Conservation (phyloP, 2,113 vertebrate species). For the Egretta garzetta region DNA sequence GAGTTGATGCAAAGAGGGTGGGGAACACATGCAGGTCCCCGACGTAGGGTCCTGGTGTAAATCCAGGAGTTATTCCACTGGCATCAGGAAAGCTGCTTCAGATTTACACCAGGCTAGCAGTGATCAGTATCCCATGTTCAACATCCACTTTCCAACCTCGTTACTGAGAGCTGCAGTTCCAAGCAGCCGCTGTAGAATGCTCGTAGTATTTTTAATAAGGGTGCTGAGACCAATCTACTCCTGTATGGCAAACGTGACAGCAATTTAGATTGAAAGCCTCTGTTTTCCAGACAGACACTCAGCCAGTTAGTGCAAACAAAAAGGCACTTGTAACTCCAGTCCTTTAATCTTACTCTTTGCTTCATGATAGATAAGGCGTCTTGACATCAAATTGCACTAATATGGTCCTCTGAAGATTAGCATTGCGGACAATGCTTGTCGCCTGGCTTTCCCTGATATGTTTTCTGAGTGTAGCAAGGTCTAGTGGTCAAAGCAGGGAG, state of each 20-base stretch:
- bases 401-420: slow-evolving; percentile 54
- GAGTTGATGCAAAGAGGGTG: not conserved
- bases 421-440: not conserved
- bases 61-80: not conserved
- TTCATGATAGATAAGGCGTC: slow-evolving; percentile 37
- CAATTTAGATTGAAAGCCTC: slow-evolving; percentile 33
- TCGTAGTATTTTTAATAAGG: slow-evolving; percentile 35
- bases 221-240: slow-evolving; percentile 47
- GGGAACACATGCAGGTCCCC: not conserved
- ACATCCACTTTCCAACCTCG: not conserved
- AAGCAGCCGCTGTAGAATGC: not conserved
- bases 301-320: slow-evolving; percentile 60
- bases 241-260: slow-evolving; percentile 40
- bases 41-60: rapidly evolving
- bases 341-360: slow-evolving; percentile 61
- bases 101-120: not conserved
- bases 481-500: not conserved
- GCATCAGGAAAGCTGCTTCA: not conserved
- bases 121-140: not conserved
- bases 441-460: slow-evolving; percentile 7
- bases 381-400: slow-evolving; percentile 55
- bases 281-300: slow-evolving; percentile 49
- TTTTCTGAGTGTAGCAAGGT: not conserved
- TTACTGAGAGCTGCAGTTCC: not conserved
- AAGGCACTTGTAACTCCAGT: slow-evolving; percentile 61